Conservation (phyloP, 2,888 invertebrate genomes). For the Heliconius erato region DNA sequence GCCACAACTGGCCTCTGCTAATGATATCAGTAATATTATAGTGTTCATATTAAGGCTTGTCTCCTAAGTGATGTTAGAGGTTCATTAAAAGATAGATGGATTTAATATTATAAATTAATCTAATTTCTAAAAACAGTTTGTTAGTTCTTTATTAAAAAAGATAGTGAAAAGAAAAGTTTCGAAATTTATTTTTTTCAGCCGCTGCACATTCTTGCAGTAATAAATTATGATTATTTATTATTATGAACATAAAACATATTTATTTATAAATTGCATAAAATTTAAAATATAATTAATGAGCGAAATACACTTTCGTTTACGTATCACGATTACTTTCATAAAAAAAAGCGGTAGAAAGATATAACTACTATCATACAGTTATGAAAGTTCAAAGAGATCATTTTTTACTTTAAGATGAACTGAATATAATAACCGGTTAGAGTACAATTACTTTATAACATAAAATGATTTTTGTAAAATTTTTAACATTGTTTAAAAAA, state of each 20-base stretch:
- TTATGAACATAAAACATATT: constrained; percentile 1
- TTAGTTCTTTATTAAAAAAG: not conserved
- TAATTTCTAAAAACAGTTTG: not conserved
- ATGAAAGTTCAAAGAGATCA: constrained; percentile 16
- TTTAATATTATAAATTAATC: not conserved
- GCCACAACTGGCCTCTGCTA: not conserved
- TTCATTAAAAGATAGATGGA: not conserved
- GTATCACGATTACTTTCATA: constrained; percentile 26
- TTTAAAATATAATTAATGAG: constrained; percentile 13
- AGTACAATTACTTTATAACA: not conserved
- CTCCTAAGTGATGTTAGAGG: not conserved
- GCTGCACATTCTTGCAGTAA: not conserved
- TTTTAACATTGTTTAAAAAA: not conserved
- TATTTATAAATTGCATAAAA: not conserved
- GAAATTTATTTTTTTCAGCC: too few species aligned
- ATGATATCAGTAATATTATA: not conserved
- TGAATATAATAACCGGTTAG: not conserved
- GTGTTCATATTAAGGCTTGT: not conserved
- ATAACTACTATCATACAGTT: constrained; percentile 14
- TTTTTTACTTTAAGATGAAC: constrained; percentile 8
- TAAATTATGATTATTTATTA: not conserved
- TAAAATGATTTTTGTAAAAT: not conserved
- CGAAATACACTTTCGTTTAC: constrained; percentile 17
- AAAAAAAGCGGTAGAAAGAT: constrained; percentile 30
- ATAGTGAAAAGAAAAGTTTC: not conserved